phyloP scores from a whole-genome alignment of 2,113 vertebrate genomes.

The Ciconia stormi region DNA sequence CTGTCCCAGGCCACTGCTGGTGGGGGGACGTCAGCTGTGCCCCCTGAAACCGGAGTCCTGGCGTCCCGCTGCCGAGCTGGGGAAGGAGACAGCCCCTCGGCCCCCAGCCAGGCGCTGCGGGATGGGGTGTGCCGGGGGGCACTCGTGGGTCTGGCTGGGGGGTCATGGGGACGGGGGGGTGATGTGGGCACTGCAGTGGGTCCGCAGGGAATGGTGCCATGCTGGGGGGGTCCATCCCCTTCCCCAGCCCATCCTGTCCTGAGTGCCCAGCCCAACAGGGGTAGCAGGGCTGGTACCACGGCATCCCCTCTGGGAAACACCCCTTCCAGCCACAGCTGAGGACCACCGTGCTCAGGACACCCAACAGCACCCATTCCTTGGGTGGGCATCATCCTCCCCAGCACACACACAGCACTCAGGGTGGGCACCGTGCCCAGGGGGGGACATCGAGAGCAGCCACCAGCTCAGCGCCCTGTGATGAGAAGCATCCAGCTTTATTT shows the following conservation, averaged over 20 bases:
- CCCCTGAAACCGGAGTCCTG: background rate
- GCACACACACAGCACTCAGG: background rate
- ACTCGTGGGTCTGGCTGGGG: background rate
- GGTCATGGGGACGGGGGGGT: fast-evolving
- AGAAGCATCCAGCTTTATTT: constrained; percentile 44
- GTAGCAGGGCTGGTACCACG: background rate
- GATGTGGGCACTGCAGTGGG: background rate
- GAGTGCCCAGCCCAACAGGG: fast-evolving
- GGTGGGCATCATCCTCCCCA: background rate
- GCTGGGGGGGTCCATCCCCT: background rate
- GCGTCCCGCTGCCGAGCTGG: background rate
- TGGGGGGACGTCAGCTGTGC: background rate
- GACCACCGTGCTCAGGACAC: background rate
- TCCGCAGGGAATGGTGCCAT: background rate
- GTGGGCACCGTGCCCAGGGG: fast-evolving
- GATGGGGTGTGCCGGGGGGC: background rate
- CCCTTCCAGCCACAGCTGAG: background rate
- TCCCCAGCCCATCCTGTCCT: background rate
- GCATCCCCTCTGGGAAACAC: background rate
- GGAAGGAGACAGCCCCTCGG: background rate
- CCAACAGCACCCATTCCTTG: background rate
- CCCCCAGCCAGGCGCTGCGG: fast-evolving
- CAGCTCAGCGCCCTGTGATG: background rate
- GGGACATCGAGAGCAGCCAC: background rate
- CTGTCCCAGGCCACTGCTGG: background rate